These are phyloP conservation scores for Leucoma salicis DNA, from an alignment of 2,888 invertebrate species.

Conservation along the genomic window DNA sequence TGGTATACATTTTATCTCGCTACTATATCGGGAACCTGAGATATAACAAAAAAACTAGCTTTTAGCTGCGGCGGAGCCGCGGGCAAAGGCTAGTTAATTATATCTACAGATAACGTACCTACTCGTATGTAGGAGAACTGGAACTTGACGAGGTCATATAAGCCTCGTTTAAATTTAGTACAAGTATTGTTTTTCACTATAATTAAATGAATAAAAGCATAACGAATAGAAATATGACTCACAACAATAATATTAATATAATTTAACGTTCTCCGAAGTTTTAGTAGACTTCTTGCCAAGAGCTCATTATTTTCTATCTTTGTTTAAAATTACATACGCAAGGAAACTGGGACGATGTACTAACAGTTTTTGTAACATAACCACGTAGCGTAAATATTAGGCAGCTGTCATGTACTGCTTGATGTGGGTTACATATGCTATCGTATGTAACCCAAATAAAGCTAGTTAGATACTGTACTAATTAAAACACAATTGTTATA, in stretches of 20 bases:
- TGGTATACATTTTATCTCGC: too few species aligned
- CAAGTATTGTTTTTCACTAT: too few species aligned
- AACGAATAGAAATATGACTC: too few species aligned
- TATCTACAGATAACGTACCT: too few species aligned
- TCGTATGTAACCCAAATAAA: conserved; percentile 2
- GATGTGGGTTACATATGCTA: not conserved
- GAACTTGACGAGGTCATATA: too few species aligned
- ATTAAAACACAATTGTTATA: not conserved
- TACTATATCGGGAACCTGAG: too few species aligned
- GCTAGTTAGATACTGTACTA: not conserved
- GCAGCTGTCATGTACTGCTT: not conserved
- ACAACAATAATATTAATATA: not conserved
- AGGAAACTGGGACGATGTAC: conserved; percentile 39
- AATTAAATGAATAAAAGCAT: too few species aligned
- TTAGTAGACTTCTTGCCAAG: not conserved
- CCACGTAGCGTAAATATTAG: conserved; percentile 18
- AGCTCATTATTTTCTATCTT: conserved; percentile 6
- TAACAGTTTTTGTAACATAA: conserved; percentile 31
- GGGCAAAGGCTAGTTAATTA: too few species aligned
- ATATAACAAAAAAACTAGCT: too few species aligned
- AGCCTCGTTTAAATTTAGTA: too few species aligned
- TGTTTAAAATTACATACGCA: conserved; percentile 31
- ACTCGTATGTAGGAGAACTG: too few species aligned
- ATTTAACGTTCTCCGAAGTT: not conserved
- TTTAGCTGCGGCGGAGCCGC: too few species aligned